Evolutionary conservation across 2,797 vertebrate species (phyloP), one percentile per base, ranked within the genome.

Genomic region (Rhynchotus rufescens): DNA sequence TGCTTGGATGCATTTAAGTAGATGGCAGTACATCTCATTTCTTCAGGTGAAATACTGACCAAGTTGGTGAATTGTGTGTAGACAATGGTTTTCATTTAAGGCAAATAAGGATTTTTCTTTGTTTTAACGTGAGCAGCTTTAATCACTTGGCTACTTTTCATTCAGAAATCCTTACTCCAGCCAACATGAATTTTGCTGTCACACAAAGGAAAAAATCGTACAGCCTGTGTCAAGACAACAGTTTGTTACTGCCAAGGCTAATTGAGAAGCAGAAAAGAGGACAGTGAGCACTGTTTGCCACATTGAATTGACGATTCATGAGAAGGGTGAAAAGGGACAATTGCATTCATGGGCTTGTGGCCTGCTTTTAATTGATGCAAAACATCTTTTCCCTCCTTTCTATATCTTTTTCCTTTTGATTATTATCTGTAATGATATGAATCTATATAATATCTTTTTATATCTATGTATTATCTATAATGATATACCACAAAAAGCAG

Each of bases 151-250:
- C n/a, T 78, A 10, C 13, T 10, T 75, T 83, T 76, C 21, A 68
- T 78, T 93, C 52, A 69, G 57, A 94, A 93, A 49, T 57, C 60
- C 6, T 76, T 93, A 61, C 51, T 61, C 80, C 47, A 67, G 30
- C 75, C 62, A 72, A 30, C 21, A 10, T 21, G 22, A 47, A 80
- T 94, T 91, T 85, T 90, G 26, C 38, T 80, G 62, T 86, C 61
- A 65, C 45, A 69, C 25, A 54, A 71, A 86, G 79, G 80, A 59
- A 72, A 6, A 80, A 52, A 36, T 51, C 69, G 68, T 28, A 5
- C 54, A 51, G 22, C 38, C 34, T 0, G 0, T 25, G 32, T 69
- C 67, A 67, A 71, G 86, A 34, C 47, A 23, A 21, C 51, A 56
- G 25, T 51, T 23, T 64, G n/a, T 52, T 62, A 78, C 54, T 92